These are phyloP conservation scores for Limnephilus lunatus DNA, from an alignment of 2,888 invertebrate genomes.

Conservation along the genomic window DNA sequence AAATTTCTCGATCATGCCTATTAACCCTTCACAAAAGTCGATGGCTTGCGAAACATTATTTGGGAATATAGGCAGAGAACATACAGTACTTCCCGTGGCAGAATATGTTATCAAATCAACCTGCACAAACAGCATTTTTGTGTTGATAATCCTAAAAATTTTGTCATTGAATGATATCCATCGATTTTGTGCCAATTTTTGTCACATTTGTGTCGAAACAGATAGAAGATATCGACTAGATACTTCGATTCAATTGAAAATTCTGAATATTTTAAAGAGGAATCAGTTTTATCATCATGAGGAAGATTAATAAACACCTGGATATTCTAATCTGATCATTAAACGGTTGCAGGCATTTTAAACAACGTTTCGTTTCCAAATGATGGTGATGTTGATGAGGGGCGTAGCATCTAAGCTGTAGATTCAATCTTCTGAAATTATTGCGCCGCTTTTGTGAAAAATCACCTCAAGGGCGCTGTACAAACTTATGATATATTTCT, in stretches of 20 bases:
- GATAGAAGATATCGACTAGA: neutral
- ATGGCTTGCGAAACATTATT: neutral
- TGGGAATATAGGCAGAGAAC: neutral
- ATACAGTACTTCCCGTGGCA: neutral
- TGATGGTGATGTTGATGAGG: neutral
- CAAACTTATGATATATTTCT: too few species aligned
- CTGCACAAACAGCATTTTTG: neutral
- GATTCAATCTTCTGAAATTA: neutral
- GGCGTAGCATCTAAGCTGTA: neutral
- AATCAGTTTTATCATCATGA: too few species aligned
- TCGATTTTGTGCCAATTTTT: neutral
- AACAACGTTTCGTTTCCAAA: neutral
- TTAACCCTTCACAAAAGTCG: neutral
- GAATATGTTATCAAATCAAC: neutral
- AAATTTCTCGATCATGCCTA: neutral
- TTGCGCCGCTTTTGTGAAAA: too few species aligned
- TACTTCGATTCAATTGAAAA: neutral
- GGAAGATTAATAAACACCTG: too few species aligned
- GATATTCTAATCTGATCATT: too few species aligned
- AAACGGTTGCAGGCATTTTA: neutral
- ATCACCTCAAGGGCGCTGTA: too few species aligned
- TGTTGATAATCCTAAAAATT: neutral
- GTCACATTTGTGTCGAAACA: neutral
- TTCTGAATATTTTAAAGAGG: too few species aligned
- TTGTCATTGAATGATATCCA: neutral